Conservation (phyloP, 2,113 vertebrate species). For the Syrrhaptes paradoxus region DNA sequence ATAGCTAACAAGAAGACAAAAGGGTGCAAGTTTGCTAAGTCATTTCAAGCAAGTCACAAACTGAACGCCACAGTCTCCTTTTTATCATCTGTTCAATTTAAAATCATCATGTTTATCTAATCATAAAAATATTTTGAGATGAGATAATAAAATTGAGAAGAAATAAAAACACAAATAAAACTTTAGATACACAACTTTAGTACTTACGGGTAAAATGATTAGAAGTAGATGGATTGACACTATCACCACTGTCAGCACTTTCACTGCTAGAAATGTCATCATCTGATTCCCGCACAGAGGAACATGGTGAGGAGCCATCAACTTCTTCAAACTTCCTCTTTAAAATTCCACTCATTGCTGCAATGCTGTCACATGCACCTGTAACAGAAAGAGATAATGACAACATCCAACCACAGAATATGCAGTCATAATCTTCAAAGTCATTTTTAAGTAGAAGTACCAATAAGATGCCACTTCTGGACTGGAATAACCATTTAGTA, state of each 20-base stretch:
- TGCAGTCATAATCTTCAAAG: conserved; percentile 69
- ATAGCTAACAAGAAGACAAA: not conserved
- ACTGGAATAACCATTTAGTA: not conserved
- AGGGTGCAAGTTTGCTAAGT: not conserved
- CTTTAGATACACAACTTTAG: not conserved
- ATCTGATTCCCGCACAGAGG: conserved; percentile 91
- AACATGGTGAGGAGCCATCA: conserved; percentile 95
- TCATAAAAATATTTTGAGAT: not conserved
- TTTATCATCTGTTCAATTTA: not conserved
- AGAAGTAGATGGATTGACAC: conserved; percentile 94
- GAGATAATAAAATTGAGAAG: no score
- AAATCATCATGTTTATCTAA: not conserved
- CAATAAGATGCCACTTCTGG: not conserved
- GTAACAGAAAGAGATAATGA: conserved; percentile 51
- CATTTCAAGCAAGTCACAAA: not conserved
- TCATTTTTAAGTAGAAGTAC: conserved; percentile 24
- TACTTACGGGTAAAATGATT: conserved; percentile 92
- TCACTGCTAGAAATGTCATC: conserved; percentile 97
- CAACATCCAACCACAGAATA: conserved; percentile 63
- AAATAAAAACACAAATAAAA: not conserved
- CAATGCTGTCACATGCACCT: conserved; percentile 75
- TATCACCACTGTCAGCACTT: conserved; percentile 97
- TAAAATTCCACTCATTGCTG: conserved; percentile 90
- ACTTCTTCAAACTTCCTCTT: conserved; percentile 98
- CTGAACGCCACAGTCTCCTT: not conserved